A percentile compares a stretch with the other conserved stretches of the same genome.
Evolutionary conservation across 2,888 invertebrate genomes (phyloP).

Genomic region (Leptogaster cylindrica): DNA sequence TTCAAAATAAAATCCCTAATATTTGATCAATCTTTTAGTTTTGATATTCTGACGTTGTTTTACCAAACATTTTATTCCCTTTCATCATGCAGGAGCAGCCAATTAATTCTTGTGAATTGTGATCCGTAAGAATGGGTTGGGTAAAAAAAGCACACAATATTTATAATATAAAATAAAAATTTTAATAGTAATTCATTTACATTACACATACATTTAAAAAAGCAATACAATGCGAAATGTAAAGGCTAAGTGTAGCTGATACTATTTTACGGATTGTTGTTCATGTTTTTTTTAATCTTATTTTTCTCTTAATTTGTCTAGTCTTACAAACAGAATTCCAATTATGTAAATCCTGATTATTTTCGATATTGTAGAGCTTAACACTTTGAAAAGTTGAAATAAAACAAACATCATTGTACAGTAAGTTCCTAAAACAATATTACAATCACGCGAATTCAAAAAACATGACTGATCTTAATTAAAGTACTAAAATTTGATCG

Average conservation of each 20-base stretch:
- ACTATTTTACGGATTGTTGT: conserved; percentile 6
- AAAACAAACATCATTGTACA: no score
- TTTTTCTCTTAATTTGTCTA: neutral
- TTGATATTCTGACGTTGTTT: no score
- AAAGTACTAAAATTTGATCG: neutral
- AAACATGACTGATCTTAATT: conserved; percentile 9
- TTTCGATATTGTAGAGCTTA: conserved; percentile 4
- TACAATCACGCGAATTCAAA: conserved; percentile 1
- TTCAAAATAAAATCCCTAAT: no score
- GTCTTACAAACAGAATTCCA: neutral
- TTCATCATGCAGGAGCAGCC: neutral
- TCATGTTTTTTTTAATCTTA: neutral
- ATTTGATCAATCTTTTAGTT: no score
- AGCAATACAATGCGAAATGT: conserved; percentile 32
- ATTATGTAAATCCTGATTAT: conserved; percentile 24
- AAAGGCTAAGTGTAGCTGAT: conserved; percentile 23
- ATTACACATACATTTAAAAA: conserved; percentile 34
- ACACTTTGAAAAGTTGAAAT: conserved; percentile 1
- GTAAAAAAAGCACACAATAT: neutral
- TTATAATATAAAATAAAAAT: conserved; percentile 36
- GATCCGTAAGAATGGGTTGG: neutral
- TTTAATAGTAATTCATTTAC: conserved; percentile 34
- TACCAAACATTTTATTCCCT: neutral
- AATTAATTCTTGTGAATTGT: neutral
- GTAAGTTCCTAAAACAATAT: neutral